Evolutionary conservation across 1,140 invertebrate species (phyloP), one percentile per base, ranked within the genome.

Genomic region (Lepidurus apus): DNA sequence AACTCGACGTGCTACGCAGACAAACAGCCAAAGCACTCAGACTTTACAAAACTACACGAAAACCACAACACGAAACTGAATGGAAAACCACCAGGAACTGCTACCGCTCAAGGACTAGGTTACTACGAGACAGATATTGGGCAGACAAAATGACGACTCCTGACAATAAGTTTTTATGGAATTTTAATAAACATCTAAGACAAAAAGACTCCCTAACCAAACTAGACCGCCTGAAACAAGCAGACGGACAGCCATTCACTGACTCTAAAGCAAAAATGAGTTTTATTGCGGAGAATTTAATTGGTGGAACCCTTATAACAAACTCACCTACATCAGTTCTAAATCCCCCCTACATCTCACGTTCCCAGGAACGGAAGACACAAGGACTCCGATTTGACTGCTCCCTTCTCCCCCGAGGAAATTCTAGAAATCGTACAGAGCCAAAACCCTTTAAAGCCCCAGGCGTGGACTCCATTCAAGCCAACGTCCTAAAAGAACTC

Each of bases 401-500:
- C 34, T 34, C 34, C 34, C 34, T 34, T 75, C 74, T 34, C 74
- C 74, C 24, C 26, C 26, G 6, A 75, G 6, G 74, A 75, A 75
- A 75, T 75, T 24, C 74, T 13, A 17, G 13, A 75, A 75, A 75
- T 42, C 24, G 13, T 75, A 24, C 74, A 6, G 74, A 75, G 24
- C 5, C 24, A 17, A 17, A 75, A 24, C 7, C 6, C 24, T 24
- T 75, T 42, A 75, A 24, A 42, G 74, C 74, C 24, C 74, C 4
- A 17, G 74, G 74, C 13, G 24, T 42, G 42, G 74, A 75, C 74
- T 17, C 17, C 74, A 75, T 75, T 75, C 74, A 75, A 13, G 42
- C 11, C 42, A 75, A 34, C 13, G 13, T 75, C 24, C 74, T 76
- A 42, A 24, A 26, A 43, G 42, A 76, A 42, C 42, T 76, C 24